phyloP scores from a whole-genome alignment of 2,888 invertebrate genomes.

The Dicycla oo region DNA sequence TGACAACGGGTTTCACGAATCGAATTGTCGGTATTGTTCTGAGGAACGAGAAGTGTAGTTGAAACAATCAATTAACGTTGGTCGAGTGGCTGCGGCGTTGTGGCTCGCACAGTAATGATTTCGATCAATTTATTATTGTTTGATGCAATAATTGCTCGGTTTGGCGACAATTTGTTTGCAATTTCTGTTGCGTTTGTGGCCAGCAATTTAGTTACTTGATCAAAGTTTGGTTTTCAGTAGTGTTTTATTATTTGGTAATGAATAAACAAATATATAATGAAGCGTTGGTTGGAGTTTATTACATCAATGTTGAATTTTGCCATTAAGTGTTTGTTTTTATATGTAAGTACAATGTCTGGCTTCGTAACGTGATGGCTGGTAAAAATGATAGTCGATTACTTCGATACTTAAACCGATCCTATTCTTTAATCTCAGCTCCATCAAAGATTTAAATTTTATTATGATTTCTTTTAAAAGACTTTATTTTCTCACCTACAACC shows the following conservation, averaged over 20 bases:
- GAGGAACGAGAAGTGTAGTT: constrained; percentile 69
- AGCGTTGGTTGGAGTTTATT: background rate
- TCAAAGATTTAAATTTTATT: background rate
- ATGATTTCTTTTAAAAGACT: background rate
- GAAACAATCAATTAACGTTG: constrained; percentile 71
- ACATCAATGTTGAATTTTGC: background rate
- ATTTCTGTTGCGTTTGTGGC: constrained; percentile 69
- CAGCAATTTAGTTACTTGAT: constrained; percentile 56
- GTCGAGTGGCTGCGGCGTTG: constrained; percentile 45
- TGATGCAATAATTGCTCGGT: constrained; percentile 77
- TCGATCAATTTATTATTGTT: constrained; percentile 82
- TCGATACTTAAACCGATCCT: too few species aligned
- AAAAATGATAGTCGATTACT: background rate
- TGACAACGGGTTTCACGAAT: constrained; percentile 33
- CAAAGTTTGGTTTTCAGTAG: constrained; percentile 43
- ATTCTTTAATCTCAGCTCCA: background rate
- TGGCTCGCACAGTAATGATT: constrained; percentile 65
- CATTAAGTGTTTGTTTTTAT: constrained; percentile 1
- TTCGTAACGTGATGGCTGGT: background rate
- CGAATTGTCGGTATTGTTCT: constrained; percentile 36
- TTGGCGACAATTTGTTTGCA: constrained; percentile 72
- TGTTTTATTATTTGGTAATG: constrained; percentile 40
- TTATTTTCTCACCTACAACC: background rate
- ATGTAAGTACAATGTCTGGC: background rate
- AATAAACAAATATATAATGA: constrained; percentile 12